Evolutionary conservation across 2,113 vertebrate genomes (phyloP).

Genomic region (Oceanites oceanicus): DNA sequence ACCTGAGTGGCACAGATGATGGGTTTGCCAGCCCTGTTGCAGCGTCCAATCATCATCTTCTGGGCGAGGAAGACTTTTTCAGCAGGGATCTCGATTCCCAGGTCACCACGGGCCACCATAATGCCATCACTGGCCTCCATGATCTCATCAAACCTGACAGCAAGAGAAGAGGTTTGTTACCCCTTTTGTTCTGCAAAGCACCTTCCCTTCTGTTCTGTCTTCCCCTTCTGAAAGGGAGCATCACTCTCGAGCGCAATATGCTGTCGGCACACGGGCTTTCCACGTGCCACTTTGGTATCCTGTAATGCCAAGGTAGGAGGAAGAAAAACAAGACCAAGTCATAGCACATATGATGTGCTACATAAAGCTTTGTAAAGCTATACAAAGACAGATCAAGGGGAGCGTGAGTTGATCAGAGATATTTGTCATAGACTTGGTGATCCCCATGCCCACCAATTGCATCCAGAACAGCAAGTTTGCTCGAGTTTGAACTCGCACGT

Average conservation of each 20-base stretch:
- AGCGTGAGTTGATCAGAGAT: accelerated
- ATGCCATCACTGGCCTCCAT: slow-evolving; percentile 97
- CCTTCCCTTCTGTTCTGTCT: background rate
- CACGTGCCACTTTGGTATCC: background rate
- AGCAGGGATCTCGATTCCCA: slow-evolving; percentile 96
- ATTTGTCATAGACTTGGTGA: background rate
- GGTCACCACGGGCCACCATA: slow-evolving; percentile 97
- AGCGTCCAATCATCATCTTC: slow-evolving; percentile 98
- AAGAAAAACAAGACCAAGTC: background rate
- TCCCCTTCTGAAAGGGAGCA: background rate
- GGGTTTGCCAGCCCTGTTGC: slow-evolving; percentile 94
- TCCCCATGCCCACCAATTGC: background rate
- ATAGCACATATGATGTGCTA: background rate
- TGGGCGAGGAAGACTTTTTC: slow-evolving; percentile 98
- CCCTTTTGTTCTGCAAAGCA: background rate
- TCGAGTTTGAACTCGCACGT: background rate
- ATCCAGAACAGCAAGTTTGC: background rate
- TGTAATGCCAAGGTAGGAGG: background rate
- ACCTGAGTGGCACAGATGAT: slow-evolving; percentile 97
- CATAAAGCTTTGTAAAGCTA: background rate
- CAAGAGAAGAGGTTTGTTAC: background rate
- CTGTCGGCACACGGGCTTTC: accelerated
- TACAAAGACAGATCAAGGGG: background rate
- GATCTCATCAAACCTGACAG: slow-evolving; percentile 92
- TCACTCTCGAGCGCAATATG: accelerated